Evolutionary conservation across 2,888 invertebrate genomes (phyloP), one percentile per base, ranked within the genome.

Genomic region (Myathropa florea): DNA sequence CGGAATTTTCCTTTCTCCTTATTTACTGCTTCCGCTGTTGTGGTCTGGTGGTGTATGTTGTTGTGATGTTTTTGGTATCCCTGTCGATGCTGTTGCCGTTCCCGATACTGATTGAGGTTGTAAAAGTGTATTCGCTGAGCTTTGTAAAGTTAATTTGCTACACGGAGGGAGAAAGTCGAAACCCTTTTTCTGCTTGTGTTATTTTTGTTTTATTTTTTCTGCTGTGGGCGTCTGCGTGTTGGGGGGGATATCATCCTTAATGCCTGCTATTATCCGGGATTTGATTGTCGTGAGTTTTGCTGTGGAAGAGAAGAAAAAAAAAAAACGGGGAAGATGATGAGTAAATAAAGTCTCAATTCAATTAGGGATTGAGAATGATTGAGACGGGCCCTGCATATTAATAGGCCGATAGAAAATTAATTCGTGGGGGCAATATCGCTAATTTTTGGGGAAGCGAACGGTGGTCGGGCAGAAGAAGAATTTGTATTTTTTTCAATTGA

Each of bases 241-340:
- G 30, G 60, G 33, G 23, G 55, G 53, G 76, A 77, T 83, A 61
- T 64, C 46, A 60, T 82, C 61, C 67, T 63, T 76, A 68, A 60
- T 71, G 65, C 60, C 39, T 63, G 71, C 65, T 67, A 78, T 83
- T 75, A 73, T 78, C 59, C 72, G 65, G 70, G 28, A 72, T 80
- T 76, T 88, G 85, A 88, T 88, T 88, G 83, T 88, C 81, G 76
- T 71, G 59, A 68, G 61, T 84, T 46, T 63, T 78, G 76, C 65
- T 88, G 75, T 21, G 28, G 26, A 39, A 24, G 18, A 59, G 26
- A 53, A 63, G 46, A 73, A 14, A 30, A 26, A 63, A 67, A 14
- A 64, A 63, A 59, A n/a, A n/a, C n/a, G n/a, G 24, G 55, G 67
- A 75, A 68, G 68, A 18, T 79, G 46, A 55, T 82, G 53, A 82